A percentile compares a stretch with the other conserved stretches of the same genome.
Conservation (phyloP, 2,113 vertebrate genomes). For the Bubalus kerabau region DNA sequence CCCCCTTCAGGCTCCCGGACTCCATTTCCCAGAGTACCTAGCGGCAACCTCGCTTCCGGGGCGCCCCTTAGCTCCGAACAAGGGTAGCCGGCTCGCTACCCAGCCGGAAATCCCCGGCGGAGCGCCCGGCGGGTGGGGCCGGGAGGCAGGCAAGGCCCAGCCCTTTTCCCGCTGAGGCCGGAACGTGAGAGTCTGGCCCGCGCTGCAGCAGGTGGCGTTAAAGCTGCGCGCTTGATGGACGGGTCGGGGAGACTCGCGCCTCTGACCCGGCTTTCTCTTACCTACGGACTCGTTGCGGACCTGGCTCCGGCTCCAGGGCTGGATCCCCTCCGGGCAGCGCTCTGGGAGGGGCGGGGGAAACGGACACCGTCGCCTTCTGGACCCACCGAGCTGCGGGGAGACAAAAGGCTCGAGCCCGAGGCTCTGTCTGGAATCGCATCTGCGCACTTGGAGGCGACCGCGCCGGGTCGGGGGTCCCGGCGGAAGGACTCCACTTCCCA, state of each 20-base stretch:
- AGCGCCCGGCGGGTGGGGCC: fast-evolving
- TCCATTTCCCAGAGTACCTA: background rate
- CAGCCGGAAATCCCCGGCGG: fast-evolving
- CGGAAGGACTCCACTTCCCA: slow-evolving; percentile 42
- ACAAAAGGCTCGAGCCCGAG: slow-evolving; percentile 18
- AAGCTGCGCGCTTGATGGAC: too few species aligned
- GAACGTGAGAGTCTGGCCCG: fast-evolving
- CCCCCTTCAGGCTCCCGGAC: background rate
- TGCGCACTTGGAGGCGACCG: slow-evolving; percentile 12
- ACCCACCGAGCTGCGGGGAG: background rate
- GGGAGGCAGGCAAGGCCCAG: fast-evolving
- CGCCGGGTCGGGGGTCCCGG: background rate
- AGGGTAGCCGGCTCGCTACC: background rate
- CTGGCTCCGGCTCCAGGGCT: background rate
- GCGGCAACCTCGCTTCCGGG: background rate
- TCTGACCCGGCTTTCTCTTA: background rate
- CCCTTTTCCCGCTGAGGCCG: background rate
- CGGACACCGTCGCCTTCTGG: background rate
- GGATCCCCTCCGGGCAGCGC: background rate
- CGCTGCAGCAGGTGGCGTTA: background rate
- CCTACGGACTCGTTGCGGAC: background rate
- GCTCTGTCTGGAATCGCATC: background rate
- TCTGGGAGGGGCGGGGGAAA: background rate
- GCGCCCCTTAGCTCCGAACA: fast-evolving
- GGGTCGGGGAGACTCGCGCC: background rate